A percentile compares a stretch with the other conserved stretches of the same genome.
phyloP scores from a whole-genome alignment of 2,888 invertebrate species.

The Drosophila monieri region DNA sequence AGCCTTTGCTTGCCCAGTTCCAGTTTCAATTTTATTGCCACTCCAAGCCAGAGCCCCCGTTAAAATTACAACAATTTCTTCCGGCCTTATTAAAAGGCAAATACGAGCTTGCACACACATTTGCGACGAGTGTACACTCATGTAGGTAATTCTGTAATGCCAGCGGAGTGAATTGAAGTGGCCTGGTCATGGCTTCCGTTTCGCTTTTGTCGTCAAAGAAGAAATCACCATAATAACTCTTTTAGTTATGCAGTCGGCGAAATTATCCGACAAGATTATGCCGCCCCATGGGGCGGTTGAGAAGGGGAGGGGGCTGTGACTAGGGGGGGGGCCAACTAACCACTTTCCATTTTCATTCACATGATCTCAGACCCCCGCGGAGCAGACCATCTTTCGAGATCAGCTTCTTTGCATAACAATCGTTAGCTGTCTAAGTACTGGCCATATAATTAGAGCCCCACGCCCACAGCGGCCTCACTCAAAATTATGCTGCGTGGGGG shows the following conservation, averaged over 20 bases:
- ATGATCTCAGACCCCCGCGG: slow-evolving; percentile 35
- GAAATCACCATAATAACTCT: slow-evolving; percentile 45
- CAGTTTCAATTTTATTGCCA: slow-evolving; percentile 43
- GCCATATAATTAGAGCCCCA: slow-evolving; percentile 54
- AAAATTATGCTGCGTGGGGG: slow-evolving; percentile 54
- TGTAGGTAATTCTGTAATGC: slow-evolving; percentile 26
- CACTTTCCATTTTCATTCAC: slow-evolving; percentile 52
- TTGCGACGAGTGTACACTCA: slow-evolving; percentile 12
- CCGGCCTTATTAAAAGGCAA: slow-evolving; percentile 58
- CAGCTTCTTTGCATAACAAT: slow-evolving; percentile 69
- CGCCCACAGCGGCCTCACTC: slow-evolving; percentile 34
- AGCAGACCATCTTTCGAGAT: slow-evolving; percentile 26
- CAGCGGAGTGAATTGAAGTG: slow-evolving; percentile 15
- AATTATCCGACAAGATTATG: slow-evolving; percentile 29
- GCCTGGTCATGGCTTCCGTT: slow-evolving; percentile 47
- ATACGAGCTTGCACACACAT: slow-evolving; percentile 29
- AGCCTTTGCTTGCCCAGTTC: slow-evolving; percentile 6
- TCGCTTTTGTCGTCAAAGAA: slow-evolving; percentile 33
- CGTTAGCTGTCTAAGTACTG: slow-evolving; percentile 40
- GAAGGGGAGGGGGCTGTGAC: background rate
- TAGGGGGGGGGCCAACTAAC: background rate
- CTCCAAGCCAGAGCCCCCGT: slow-evolving; percentile 15
- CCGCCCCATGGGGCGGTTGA: background rate
- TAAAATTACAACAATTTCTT: slow-evolving; percentile 57
- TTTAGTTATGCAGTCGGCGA: slow-evolving; percentile 43